Conservation (phyloP, 2,888 invertebrate genomes). For the Ochropacha duplaris region DNA sequence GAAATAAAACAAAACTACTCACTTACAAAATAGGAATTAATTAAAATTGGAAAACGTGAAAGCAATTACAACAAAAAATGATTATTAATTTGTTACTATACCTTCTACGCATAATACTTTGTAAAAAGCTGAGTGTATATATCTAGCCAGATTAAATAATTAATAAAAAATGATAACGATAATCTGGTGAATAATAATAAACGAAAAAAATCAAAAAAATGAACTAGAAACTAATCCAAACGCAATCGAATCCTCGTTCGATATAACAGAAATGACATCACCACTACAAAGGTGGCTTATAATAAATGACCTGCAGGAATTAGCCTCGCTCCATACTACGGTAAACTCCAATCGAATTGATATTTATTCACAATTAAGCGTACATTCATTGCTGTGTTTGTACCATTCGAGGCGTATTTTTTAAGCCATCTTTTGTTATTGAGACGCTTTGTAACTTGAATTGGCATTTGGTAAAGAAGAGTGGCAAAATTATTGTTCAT, state of each 20-base stretch:
- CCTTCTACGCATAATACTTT: too few relatives aligned
- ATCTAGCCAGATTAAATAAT: too few relatives aligned
- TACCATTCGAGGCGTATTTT: not conserved
- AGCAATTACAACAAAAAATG: too few relatives aligned
- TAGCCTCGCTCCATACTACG: constrained; percentile 23
- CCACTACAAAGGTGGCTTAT: constrained; percentile 41
- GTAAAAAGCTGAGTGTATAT: too few relatives aligned
- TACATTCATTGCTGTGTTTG: not conserved
- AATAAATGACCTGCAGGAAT: constrained; percentile 46
- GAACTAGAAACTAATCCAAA: constrained; percentile 15
- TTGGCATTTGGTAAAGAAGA: not conserved
- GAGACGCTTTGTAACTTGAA: not conserved
- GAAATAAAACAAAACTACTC: too few relatives aligned
- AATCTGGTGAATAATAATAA: not conserved
- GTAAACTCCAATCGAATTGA: constrained; percentile 2
- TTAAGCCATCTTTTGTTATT: not conserved
- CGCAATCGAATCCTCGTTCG: constrained; percentile 13
- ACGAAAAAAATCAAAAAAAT: constrained; percentile 10
- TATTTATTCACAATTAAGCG: constrained; percentile 8
- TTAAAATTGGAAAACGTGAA: too few relatives aligned
- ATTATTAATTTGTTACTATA: too few relatives aligned
- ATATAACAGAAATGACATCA: constrained; percentile 42
- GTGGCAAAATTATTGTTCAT: not conserved
- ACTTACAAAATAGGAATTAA: too few relatives aligned
- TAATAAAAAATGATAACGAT: too few relatives aligned